A percentile compares a stretch with the other conserved stretches of the same genome.
Evolutionary conservation across 2,113 vertebrate species (phyloP).

Genomic region (Pandion haliaetus): DNA sequence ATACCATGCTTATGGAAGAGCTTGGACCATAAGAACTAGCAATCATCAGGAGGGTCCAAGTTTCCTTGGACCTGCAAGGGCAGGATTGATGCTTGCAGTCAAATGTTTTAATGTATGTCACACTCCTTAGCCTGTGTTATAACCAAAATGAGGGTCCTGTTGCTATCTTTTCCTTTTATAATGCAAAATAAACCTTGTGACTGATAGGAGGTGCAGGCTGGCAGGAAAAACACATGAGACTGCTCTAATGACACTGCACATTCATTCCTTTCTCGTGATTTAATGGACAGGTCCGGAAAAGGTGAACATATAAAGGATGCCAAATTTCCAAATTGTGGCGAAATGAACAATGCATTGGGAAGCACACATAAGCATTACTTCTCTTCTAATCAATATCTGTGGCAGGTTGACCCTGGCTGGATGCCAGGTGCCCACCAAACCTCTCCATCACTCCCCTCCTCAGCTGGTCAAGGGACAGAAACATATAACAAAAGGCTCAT

Average conservation of each 20-base stretch:
- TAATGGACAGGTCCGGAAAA: background rate
- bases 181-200: background rate
- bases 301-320: background rate
- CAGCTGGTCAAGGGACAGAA: background rate
- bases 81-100: background rate
- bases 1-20: background rate
- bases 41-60: background rate
- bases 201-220: background rate
- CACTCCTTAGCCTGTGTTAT: background rate
- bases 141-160: background rate
- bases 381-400: conserved; percentile 76
- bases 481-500: background rate
- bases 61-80: background rate
- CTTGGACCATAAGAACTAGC: background rate
- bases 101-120: background rate
- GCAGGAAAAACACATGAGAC: background rate
- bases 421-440: background rate
- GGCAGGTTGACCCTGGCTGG: background rate
- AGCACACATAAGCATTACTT: conserved; percentile 59
- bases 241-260: background rate
- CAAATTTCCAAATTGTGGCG: background rate
- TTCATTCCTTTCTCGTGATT: background rate
- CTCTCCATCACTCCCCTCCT: background rate
- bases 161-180: background rate
- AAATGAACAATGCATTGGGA: conserved; percentile 66